phyloP scores from a whole-genome alignment of 2,888 invertebrate species.

The Prenolepis imparis region DNA sequence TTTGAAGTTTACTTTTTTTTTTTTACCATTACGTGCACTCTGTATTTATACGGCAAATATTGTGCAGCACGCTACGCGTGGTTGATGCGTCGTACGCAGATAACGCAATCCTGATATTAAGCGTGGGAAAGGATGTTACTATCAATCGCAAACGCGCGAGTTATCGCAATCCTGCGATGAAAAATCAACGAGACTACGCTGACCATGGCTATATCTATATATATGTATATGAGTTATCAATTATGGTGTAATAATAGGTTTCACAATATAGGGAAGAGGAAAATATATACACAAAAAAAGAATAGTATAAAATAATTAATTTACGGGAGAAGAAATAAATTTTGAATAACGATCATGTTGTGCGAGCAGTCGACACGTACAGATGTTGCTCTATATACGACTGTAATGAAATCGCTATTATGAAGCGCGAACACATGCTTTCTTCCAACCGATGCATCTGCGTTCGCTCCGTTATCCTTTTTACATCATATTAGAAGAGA shows the following conservation, averaged over 20 bases:
- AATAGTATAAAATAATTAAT: neutral
- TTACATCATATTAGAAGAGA: neutral
- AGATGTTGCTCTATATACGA: conserved; percentile 79
- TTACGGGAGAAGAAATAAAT: neutral
- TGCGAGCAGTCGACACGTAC: conserved; percentile 40
- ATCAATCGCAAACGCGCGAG: conserved; percentile 69
- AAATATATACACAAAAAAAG: neutral
- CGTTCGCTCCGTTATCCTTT: conserved; percentile 3
- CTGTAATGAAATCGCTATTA: conserved; percentile 79
- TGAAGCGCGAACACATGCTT: conserved; percentile 62
- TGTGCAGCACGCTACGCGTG: conserved; percentile 31
- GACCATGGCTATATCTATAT: neutral
- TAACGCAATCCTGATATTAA: conserved; percentile 82
- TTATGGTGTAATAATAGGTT: neutral
- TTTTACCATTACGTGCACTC: neutral
- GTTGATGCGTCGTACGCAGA: conserved; percentile 68
- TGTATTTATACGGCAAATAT: conserved; percentile 20
- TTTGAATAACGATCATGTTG: neutral
- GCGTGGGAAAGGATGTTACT: conserved; percentile 85
- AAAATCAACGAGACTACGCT: neutral
- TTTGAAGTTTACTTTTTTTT: neutral
- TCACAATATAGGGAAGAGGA: neutral
- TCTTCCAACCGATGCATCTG: conserved; percentile 48
- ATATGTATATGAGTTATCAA: neutral
- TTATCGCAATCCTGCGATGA: conserved; percentile 60